These are phyloP conservation scores for Trichopoda pennipes DNA, from an alignment of 2,888 invertebrate species.

Conservation along the genomic window DNA sequence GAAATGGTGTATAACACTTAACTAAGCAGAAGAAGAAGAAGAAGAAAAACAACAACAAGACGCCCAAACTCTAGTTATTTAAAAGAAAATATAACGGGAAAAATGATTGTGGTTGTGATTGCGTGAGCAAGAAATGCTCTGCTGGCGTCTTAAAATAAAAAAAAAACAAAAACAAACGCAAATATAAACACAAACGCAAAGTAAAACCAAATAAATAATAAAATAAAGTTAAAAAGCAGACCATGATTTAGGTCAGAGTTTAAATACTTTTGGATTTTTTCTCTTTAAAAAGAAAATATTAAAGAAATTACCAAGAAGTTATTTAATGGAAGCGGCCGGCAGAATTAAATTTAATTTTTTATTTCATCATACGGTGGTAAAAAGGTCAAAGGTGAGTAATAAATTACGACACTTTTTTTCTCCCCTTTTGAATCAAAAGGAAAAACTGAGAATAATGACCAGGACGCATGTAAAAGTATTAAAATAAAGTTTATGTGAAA, in stretches of 20 bases:
- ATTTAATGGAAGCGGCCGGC: slow-evolving; percentile 16
- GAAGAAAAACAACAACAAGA: no score
- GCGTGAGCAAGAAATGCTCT: slow-evolving; percentile 58
- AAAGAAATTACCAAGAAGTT: slow-evolving; percentile 29
- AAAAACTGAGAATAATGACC: neutral
- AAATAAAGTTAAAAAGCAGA: neutral
- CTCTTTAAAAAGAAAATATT: neutral
- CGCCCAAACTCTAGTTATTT: neutral
- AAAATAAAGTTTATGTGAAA: neutral
- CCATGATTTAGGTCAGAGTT: slow-evolving; percentile 48
- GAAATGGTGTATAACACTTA: no score
- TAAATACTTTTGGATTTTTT: neutral
- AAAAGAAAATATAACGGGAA: slow-evolving; percentile 2
- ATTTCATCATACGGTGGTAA: slow-evolving; percentile 22
- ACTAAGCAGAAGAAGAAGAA: no score
- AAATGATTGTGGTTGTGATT: slow-evolving; percentile 48
- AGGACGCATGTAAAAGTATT: neutral
- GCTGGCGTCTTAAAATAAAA: slow-evolving; percentile 37
- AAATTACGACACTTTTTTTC: neutral
- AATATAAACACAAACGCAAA: no score
- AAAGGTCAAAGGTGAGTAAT: slow-evolving; percentile 56
- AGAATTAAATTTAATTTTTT: slow-evolving; percentile 22
- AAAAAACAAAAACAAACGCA: neutral
- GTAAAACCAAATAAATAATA: slow-evolving; percentile 5
- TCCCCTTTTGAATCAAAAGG: no score